Percentiles rank a stretch among this genome's conserved stretches.
Evolutionary conservation across 2,888 invertebrate species (phyloP).

Genomic region (Doris montereyensis): DNA sequence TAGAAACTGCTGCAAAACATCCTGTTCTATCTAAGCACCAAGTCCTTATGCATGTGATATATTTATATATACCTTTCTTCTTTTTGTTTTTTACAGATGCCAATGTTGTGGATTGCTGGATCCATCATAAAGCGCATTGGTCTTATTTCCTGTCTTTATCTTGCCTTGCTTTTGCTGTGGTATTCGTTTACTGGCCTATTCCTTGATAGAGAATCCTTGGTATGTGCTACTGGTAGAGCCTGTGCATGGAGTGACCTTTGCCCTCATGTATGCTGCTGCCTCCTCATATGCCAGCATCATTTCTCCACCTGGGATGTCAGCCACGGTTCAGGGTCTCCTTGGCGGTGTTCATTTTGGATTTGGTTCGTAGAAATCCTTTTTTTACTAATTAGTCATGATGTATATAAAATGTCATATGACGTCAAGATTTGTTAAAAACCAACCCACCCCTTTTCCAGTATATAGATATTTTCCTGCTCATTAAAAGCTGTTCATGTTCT

Average conservation of each 20-base stretch:
- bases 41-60: no score
- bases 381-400: no score
- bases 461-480: no score
- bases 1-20: no score
- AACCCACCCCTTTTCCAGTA: no score
- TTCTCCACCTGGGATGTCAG: slow-evolving; percentile 86
- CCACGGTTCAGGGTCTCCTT: slow-evolving; percentile 88
- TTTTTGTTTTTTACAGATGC: slow-evolving; percentile 38
- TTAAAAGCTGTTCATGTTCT: no score
- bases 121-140: slow-evolving; percentile 83
- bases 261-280: slow-evolving; percentile 92
- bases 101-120: slow-evolving; percentile 77
- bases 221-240: slow-evolving; percentile 85
- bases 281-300: slow-evolving; percentile 89
- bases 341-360: slow-evolving; percentile 92
- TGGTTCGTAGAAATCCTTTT: slow-evolving; percentile 78
- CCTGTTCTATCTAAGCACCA: neutral
- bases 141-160: slow-evolving; percentile 86
- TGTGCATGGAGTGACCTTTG: slow-evolving; percentile 89
- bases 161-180: slow-evolving; percentile 87
- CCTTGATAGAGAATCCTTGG: slow-evolving; percentile 86
- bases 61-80: no score
- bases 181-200: slow-evolving; percentile 86
- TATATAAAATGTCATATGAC: no score
- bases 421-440: no score